Conservation (phyloP, 1,140 invertebrate genomes). For the Drosophila arizonae region DNA sequence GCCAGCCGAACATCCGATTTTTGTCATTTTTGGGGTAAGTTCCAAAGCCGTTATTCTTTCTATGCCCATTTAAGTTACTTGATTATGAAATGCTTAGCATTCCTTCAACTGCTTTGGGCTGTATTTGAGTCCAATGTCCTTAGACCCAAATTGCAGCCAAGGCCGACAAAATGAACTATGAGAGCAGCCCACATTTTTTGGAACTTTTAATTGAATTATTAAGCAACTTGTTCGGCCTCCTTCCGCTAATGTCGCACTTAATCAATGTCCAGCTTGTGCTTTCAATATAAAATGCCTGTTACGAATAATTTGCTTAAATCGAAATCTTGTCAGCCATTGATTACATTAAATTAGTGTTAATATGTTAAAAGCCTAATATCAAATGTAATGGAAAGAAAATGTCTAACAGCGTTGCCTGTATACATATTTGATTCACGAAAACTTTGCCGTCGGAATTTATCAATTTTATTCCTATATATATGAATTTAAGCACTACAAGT, state of each 20-base stretch:
- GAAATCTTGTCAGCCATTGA: background rate
- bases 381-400: too few relatives aligned
- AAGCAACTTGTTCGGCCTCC: background rate
- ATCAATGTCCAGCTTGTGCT: constrained; percentile 16
- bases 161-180: constrained; percentile 23
- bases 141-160: background rate
- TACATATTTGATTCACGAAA: too few relatives aligned
- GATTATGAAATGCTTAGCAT: background rate
- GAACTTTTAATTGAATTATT: constrained; percentile 63
- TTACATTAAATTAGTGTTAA: too few relatives aligned
- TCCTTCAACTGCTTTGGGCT: background rate
- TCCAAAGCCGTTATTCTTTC: background rate
- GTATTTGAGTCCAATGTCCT: constrained; percentile 15
- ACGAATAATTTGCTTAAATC: background rate
- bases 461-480: too few relatives aligned
- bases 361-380: too few relatives aligned
- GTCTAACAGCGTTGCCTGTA: too few relatives aligned
- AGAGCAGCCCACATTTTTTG: background rate
- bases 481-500: too few relatives aligned
- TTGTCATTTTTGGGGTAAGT: constrained; percentile 32
- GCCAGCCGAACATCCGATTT: constrained; percentile 24
- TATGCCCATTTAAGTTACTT: background rate
- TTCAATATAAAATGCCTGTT: constrained; percentile 36
- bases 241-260: constrained; percentile 2
- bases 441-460: too few relatives aligned